phyloP scores from a whole-genome alignment of 2,797 vertebrate genomes.

The Pangasius krempfi region DNA sequence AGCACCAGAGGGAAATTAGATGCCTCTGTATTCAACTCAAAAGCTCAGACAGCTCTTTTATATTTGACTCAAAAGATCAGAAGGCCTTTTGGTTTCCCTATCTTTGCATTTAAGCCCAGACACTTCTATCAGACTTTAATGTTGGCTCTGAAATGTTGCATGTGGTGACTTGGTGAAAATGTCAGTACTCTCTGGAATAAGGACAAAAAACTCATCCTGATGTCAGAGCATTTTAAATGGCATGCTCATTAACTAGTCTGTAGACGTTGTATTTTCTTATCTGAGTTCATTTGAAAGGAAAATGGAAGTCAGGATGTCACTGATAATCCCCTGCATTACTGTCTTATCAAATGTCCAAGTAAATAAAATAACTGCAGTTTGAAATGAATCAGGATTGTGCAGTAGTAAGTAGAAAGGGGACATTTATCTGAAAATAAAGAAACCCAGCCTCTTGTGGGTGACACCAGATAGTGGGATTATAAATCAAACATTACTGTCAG shows the following conservation, averaged over 20 bases:
- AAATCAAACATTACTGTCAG: neutral
- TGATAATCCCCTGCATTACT: neutral
- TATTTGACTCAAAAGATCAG: constrained; percentile 23
- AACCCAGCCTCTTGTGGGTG: neutral
- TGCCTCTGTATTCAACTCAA: constrained; percentile 48
- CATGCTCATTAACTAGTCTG: neutral
- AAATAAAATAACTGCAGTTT: constrained; percentile 3
- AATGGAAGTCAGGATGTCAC: constrained; percentile 22
- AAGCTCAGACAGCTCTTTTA: constrained; percentile 44
- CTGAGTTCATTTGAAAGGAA: constrained; percentile 23
- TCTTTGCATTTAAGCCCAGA: constrained; percentile 39
- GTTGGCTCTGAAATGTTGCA: constrained; percentile 19
- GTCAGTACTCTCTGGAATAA: constrained; percentile 11
- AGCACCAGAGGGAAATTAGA: constrained; percentile 56
- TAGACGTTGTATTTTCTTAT: neutral
- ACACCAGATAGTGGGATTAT: neutral
- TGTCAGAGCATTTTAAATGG: neutral
- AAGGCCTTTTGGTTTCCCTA: neutral
- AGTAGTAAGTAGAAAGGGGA: constrained; percentile 32
- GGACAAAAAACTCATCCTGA: neutral
- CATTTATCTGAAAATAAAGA: constrained; percentile 33
- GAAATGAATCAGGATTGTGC: neutral
- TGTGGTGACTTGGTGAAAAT: constrained; percentile 29
- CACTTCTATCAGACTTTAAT: constrained; percentile 27
- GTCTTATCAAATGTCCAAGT: neutral